Evolutionary conservation across 2,797 vertebrate species (phyloP), one percentile per base, ranked within the genome.

Genomic region (Enteromius paludinosus): DNA sequence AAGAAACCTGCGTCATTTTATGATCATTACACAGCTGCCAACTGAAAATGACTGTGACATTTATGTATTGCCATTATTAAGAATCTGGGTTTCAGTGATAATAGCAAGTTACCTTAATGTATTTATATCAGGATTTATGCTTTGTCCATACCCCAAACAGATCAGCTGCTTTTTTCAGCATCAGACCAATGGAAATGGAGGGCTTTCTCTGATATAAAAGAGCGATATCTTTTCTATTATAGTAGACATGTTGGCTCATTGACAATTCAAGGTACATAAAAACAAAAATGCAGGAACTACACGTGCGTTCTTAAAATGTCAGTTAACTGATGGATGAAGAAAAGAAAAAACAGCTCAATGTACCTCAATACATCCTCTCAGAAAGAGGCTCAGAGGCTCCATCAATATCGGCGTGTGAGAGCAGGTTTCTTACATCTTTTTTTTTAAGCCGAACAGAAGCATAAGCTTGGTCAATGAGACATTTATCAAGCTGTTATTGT

Each of bases 361-460:
- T 38, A 61, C 66, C 66, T 70, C 54, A 25, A 61, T 79, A 33
- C 18, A 41, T n/a, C 35, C 23, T 59, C 78, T 59, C 11, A 59
- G 23, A 56, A 79, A 56, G 6, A 25, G 70, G 47, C 23, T 73
- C 20, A 49, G 30, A 59, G 49, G n/a, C 25, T 75, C 23, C 47
- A 25, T 70, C 65, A 72, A 41, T 25, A 83, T 10, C 64, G 38
- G 64, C 89, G 84, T 88, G 62, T 47, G 87, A 84, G 81, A 86
- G 84, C 76, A 70, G 59, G 80, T 45, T 70, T 25, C 75, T 69
- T 78, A 38, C 52, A 49, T 64, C 25, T 38, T 66, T 70, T 65
- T 41, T 49, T 20, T 35, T 68, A 35, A 20, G n/a, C 6, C 18
- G 45, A 30, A 62, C 35, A 23, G 52, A 61, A 69, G 25, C 20